A percentile compares a stretch with the other conserved stretches of the same genome.
Evolutionary conservation across 2,888 invertebrate species (phyloP).

Genomic region (Lasioglossum vierecki): DNA sequence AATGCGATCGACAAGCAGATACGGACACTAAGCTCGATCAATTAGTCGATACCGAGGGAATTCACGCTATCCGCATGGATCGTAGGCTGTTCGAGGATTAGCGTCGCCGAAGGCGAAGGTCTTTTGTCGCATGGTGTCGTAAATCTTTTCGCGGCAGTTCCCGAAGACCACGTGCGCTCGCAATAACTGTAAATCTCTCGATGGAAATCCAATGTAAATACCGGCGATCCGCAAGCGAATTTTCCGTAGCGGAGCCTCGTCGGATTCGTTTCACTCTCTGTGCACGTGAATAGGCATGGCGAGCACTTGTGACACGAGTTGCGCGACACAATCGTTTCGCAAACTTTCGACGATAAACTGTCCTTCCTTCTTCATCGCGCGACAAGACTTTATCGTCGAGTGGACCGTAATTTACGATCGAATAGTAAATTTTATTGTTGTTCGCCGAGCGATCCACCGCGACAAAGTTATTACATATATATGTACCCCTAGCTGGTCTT

Average conservation of each 20-base stretch:
- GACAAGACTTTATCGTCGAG: conserved; percentile 18
- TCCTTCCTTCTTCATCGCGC: neutral
- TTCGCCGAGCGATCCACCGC: neutral
- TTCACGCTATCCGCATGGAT: conserved; percentile 3
- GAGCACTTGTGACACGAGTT: neutral
- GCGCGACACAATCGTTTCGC: conserved; percentile 21
- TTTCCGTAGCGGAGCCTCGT: conserved; percentile 18
- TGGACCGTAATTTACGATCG: conserved; percentile 27
- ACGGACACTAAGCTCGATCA: conserved; percentile 5
- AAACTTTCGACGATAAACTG: conserved; percentile 39
- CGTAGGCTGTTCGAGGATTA: conserved; percentile 23
- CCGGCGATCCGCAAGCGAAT: neutral
- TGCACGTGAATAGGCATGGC: conserved; percentile 23
- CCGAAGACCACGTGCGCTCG: neutral
- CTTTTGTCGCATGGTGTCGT: conserved; percentile 31
- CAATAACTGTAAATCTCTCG: conserved; percentile 26
- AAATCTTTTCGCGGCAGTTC: conserved; percentile 28
- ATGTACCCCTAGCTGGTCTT: neutral
- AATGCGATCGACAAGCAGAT: neutral
- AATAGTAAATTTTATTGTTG: conserved; percentile 29
- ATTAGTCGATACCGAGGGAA: conserved; percentile 29
- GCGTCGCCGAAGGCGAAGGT: conserved; percentile 36
- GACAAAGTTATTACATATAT: neutral
- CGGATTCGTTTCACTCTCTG: conserved; percentile 21
- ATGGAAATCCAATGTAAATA: conserved; percentile 35